phyloP scores from a whole-genome alignment of 2,797 vertebrate genomes.

The Epinephelus awoara region DNA sequence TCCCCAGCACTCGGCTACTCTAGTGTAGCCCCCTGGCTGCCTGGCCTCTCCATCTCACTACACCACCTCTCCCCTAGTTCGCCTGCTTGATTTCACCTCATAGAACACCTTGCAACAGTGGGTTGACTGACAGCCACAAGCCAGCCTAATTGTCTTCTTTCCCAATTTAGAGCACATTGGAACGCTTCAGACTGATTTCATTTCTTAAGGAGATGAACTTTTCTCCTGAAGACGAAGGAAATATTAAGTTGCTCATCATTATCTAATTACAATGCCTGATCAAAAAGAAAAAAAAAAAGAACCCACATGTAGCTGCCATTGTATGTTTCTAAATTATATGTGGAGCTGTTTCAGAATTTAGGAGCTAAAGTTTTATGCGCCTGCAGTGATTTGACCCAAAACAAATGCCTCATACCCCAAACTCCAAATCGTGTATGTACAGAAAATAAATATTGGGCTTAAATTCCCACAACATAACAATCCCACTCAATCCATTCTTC shows the following conservation, averaged over 20 bases:
- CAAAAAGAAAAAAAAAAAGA: conserved; percentile 28
- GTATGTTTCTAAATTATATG: conserved; percentile 60
- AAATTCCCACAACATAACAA: conserved; percentile 80
- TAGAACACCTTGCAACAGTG: conserved; percentile 79
- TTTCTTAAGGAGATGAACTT: conserved; percentile 60
- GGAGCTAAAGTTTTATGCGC: conserved; percentile 61
- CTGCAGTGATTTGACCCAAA: conserved; percentile 74
- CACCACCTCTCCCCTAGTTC: conserved; percentile 75
- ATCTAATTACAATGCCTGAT: conserved; percentile 50
- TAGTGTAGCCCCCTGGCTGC: conserved; percentile 76
- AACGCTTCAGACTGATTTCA: conserved; percentile 58
- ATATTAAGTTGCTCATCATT: conserved; percentile 40
- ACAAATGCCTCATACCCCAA: conserved; percentile 62
- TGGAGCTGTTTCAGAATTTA: conserved; percentile 58
- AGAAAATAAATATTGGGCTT: conserved; percentile 78
- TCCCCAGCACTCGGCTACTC: conserved; percentile 77
- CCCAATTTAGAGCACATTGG: conserved; percentile 70
- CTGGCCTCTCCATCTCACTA: conserved; percentile 79
- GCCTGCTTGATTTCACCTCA: conserved; percentile 82
- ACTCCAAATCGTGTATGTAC: conserved; percentile 64
- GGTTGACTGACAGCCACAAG: conserved; percentile 82
- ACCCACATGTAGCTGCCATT: conserved; percentile 11
- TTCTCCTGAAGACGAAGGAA: conserved; percentile 28
- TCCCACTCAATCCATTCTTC: conserved; percentile 75
- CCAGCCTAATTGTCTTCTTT: conserved; percentile 77